Evolutionary conservation across 1,140 invertebrate genomes (phyloP), one percentile per base, ranked within the genome.

Genomic region (Heliconius melpomene): DNA sequence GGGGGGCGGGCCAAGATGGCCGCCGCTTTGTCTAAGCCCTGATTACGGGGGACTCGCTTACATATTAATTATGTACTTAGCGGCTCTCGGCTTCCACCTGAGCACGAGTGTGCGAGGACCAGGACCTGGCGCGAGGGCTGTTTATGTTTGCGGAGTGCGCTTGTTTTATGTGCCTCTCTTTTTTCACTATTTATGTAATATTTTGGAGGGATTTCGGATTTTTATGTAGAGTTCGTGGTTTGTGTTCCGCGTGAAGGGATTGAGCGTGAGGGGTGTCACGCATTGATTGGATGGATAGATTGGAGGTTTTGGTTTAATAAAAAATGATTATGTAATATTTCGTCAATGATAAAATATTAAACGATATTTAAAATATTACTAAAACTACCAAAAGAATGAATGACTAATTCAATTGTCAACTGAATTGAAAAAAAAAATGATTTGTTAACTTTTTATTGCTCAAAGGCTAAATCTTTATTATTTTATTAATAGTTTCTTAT

Each of bases 51-150:
- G 86, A 84, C 80, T 75, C 84, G 86, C 86, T 88, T 90, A 91
- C 90, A 93, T 93, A 91, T 91, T 93, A 92, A 93, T 93, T 93
- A 93, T 92, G 86, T 93, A 91, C 91, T 93, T 87, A 87, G 78
- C 75, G 75, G 78, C 75, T 80, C 77, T 82, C 76, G 74, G 84
- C 88, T 88, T 86, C 83, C 82, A 86, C 85, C 87, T 83, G 82
- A 74, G 73, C 78, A 80, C 79, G 66, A 40, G 60, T 66, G 13
- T 66, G 32, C 32, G 32, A 36, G 32, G 7, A 36, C 32, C 32
- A 36, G 32, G 32, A 66, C 60, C 60, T 66, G 29, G 60, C 60
- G 60, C 3, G 60, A 66, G 74, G 20, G 75, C 77, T 74, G 78
- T 72, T 74, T 75, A 82, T 79, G 77, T 82, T 82, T 71, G 50